These are phyloP conservation scores for Rhagoletis pomonella DNA, from an alignment of 1,140 invertebrate genomes.

Conservation along the genomic window DNA sequence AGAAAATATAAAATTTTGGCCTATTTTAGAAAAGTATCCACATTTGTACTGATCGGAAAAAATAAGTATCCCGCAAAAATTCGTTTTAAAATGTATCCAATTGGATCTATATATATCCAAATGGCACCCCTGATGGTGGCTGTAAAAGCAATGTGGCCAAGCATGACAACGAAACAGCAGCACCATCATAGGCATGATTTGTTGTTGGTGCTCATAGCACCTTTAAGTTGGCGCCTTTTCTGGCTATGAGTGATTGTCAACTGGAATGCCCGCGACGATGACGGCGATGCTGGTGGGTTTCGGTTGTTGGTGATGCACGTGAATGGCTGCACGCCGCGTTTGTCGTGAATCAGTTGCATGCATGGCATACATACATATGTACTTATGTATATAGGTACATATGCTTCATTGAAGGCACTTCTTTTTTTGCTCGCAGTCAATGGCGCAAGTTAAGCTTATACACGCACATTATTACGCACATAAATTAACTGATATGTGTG, in stretches of 20 bases:
- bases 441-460: conserved; percentile 18
- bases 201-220: background rate
- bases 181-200: background rate
- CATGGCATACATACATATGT: background rate
- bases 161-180: background rate
- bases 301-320: background rate
- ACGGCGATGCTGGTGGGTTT: background rate
- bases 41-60: too few relatives aligned
- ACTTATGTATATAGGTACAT: background rate
- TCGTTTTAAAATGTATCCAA: too few relatives aligned
- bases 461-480: background rate
- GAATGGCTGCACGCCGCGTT: background rate
- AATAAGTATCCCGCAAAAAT: too few relatives aligned
- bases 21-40: too few relatives aligned
- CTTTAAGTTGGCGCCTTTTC: background rate
- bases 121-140: too few relatives aligned
- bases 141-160: background rate
- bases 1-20: too few relatives aligned
- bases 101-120: too few relatives aligned
- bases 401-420: background rate
- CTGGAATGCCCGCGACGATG: background rate
- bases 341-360: background rate
- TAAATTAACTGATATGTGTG: background rate
- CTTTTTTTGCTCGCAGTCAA: conserved; percentile 18
- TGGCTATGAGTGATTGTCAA: background rate